A percentile compares a stretch with the other conserved stretches of the same genome.
These are phyloP conservation scores for Sitobion miscanthi DNA, from an alignment of 1,140 invertebrate species.

Conservation along the genomic window DNA sequence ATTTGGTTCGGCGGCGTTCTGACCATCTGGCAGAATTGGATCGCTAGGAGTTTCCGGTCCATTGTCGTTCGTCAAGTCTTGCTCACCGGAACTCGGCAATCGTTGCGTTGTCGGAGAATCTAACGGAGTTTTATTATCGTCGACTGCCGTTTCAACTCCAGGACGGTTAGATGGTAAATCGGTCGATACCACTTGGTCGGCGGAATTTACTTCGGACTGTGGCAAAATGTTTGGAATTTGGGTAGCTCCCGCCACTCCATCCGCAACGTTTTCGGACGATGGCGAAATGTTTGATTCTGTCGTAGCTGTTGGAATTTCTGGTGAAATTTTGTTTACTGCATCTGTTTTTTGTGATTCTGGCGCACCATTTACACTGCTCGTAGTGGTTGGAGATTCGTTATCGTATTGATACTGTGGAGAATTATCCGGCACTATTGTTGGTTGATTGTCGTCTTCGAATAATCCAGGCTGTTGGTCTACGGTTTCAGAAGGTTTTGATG, in stretches of 20 bases:
- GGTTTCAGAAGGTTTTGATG: constrained; percentile 15
- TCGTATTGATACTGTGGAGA: not conserved
- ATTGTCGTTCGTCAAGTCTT: not conserved
- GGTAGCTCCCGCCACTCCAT: not conserved
- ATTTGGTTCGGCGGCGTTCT: not conserved
- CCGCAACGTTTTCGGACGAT: not conserved
- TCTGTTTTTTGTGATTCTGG: constrained; percentile 9
- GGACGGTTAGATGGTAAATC: not conserved
- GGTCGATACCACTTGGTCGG: not conserved
- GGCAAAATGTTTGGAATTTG: not conserved
- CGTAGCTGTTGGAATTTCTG: not conserved
- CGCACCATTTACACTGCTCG: not conserved
- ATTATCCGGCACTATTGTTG: not conserved
- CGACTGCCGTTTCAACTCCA: not conserved
- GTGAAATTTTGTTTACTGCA: not conserved
- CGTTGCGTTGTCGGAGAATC: not conserved
- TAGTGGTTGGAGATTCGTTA: not conserved
- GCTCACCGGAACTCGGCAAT: not conserved
- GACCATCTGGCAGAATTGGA: not conserved
- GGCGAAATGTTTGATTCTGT: not conserved
- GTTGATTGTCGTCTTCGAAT: not conserved
- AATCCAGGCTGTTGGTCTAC: not conserved
- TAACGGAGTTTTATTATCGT: not conserved
- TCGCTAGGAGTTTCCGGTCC: not conserved
- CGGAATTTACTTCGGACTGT: not conserved